Conservation (phyloP, 2,113 vertebrate species). For the Glaucomys volans region DNA sequence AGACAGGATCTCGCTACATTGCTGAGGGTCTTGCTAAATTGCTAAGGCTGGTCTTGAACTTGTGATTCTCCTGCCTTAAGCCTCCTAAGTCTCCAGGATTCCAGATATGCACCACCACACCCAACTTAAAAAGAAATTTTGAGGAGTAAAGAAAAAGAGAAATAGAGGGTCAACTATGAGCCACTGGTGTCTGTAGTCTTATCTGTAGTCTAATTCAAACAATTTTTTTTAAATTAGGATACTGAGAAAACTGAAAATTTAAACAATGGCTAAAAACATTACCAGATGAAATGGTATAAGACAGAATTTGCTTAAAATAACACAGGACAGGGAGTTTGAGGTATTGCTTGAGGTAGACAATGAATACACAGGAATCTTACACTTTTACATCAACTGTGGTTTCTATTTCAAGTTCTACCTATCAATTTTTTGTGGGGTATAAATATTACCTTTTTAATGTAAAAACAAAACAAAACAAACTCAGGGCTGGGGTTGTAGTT, state of each 20-base stretch:
- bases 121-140: background rate
- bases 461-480: background rate
- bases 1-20: background rate
- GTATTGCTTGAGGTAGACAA: background rate
- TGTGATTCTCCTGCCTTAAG: background rate
- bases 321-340: background rate
- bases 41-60: background rate
- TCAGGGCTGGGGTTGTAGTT: too few species aligned
- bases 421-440: background rate
- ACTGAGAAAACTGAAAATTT: background rate
- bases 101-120: background rate
- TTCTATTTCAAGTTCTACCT: background rate
- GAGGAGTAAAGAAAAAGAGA: background rate
- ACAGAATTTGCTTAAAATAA: background rate
- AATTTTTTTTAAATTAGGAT: background rate
- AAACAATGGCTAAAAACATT: background rate
- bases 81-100: background rate
- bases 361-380: background rate
- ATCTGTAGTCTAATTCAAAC: background rate
- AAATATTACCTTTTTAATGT: background rate
- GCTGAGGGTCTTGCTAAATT: background rate
- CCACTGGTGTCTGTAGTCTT: background rate
- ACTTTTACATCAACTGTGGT: background rate
- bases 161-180: background rate
- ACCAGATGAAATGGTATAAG: background rate